A percentile compares a stretch with the other conserved stretches of the same genome.
phyloP scores from a whole-genome alignment of 2,113 vertebrate genomes.

The Numida meleagris region DNA sequence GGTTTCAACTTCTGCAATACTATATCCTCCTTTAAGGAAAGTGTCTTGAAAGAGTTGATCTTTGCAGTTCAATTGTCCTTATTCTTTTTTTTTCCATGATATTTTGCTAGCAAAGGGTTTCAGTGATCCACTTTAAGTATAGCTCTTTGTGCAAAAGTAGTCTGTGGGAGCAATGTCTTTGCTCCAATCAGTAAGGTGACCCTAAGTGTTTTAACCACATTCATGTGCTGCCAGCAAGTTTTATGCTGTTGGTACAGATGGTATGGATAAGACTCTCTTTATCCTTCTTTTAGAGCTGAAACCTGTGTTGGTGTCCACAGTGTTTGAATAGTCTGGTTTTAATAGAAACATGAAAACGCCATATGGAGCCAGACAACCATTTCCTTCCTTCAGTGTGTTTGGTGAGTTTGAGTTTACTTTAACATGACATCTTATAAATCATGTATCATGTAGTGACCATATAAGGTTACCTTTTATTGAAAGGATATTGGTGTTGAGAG shows the following conservation, averaged over 20 bases:
- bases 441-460: conserved; percentile 65
- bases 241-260: conserved; percentile 56
- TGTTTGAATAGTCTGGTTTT: conserved; percentile 64
- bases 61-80: neutral
- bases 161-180: neutral
- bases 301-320: conserved; percentile 20
- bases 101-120: neutral
- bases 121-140: neutral
- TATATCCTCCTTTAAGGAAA: neutral
- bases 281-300: conserved; percentile 19
- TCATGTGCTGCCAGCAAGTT: conserved; percentile 34
- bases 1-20: neutral
- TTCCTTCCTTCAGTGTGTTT: conserved; percentile 53
- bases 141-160: neutral
- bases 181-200: conserved; percentile 12
- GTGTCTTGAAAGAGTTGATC: neutral
- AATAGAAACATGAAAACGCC: conserved; percentile 68
- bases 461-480: conserved; percentile 71
- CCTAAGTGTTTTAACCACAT: conserved; percentile 40
- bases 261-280: conserved; percentile 35
- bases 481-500: conserved; percentile 66
- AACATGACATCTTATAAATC: conserved; percentile 75
- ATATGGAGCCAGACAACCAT: conserved; percentile 61
- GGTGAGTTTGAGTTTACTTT: conserved; percentile 58
- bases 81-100: neutral